Percentiles rank a stretch among this genome's conserved stretches.
These are phyloP conservation scores for Apeira syringaria DNA, from an alignment of 2,888 invertebrate genomes.

Conservation along the genomic window DNA sequence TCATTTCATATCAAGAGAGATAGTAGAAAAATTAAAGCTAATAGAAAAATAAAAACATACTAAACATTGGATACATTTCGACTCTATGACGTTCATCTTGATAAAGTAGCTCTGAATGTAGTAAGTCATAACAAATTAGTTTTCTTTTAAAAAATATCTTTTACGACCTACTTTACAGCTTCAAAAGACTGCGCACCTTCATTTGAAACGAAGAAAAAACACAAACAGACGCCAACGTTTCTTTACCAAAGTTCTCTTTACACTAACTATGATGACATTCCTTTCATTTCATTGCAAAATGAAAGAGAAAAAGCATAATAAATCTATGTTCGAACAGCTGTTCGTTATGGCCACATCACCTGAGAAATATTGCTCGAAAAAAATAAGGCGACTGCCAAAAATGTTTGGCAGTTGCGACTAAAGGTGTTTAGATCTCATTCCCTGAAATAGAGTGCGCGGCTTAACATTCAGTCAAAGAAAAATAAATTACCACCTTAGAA, in stretches of 20 bases:
- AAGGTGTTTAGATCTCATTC: constrained; percentile 49
- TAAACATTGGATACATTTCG: too few relatives aligned
- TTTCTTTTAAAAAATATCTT: constrained; percentile 16
- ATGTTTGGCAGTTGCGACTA: constrained; percentile 34
- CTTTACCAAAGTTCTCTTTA: constrained; percentile 17
- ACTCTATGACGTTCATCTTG: constrained; percentile 4
- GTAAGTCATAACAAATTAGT: constrained; percentile 31
- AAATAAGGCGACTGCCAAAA: constrained; percentile 34
- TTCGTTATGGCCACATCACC: constrained; percentile 55
- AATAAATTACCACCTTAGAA: neutral
- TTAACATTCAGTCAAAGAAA: constrained; percentile 5
- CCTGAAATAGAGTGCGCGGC: constrained; percentile 36
- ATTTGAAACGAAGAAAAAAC: constrained; percentile 26
- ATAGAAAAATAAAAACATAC: too few relatives aligned
- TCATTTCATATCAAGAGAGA: too few relatives aligned
- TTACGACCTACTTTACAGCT: constrained; percentile 24
- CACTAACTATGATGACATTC: constrained; percentile 44
- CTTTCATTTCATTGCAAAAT: constrained; percentile 39
- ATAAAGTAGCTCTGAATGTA: constrained; percentile 14
- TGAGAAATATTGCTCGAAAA: constrained; percentile 49
- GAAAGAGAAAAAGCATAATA: constrained; percentile 34
- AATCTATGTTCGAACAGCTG: constrained; percentile 45
- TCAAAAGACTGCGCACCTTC: constrained; percentile 26
- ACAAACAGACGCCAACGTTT: constrained; percentile 21
- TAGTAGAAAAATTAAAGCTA: too few relatives aligned